Conservation (phyloP, 2,113 vertebrate species). For the Coreoperca whiteheadi region DNA sequence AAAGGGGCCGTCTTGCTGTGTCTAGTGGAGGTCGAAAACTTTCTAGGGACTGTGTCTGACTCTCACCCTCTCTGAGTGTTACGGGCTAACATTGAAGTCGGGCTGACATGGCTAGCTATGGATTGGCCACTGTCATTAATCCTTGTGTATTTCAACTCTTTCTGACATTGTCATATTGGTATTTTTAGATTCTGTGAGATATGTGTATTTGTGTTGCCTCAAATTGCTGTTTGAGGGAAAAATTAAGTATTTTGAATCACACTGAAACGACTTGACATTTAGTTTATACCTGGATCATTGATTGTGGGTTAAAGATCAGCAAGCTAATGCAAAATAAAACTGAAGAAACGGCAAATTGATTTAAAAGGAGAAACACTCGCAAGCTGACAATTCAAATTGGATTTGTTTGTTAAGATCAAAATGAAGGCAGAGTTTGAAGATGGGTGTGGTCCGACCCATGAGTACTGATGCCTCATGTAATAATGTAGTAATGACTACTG, state of each 20-base stretch:
- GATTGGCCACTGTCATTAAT: neutral
- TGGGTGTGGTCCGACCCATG: too few species aligned
- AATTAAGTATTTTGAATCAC: too few species aligned
- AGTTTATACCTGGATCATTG: neutral
- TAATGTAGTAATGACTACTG: too few species aligned
- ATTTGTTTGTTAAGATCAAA: neutral
- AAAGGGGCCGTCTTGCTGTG: slow-evolving; percentile 9
- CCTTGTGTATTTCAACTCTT: neutral
- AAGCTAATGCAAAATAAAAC: neutral
- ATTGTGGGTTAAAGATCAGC: neutral
- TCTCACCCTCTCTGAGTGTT: too few species aligned
- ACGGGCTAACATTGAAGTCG: too few species aligned
- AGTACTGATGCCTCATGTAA: too few species aligned
- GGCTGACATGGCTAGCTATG: too few species aligned
- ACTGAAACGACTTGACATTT: neutral
- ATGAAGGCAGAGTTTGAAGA: too few species aligned
- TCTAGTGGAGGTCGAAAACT: slow-evolving; percentile 26
- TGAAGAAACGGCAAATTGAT: neutral
- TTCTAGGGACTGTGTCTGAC: slow-evolving; percentile 21
- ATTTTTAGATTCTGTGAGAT: neutral
- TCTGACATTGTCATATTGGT: neutral
- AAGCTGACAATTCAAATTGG: neutral
- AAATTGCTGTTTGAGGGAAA: too few species aligned
- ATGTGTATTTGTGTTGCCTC: neutral
- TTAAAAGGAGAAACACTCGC: neutral